Evolutionary conservation across 1,140 invertebrate species (phyloP).

Genomic region (Colletes latitarsis): DNA sequence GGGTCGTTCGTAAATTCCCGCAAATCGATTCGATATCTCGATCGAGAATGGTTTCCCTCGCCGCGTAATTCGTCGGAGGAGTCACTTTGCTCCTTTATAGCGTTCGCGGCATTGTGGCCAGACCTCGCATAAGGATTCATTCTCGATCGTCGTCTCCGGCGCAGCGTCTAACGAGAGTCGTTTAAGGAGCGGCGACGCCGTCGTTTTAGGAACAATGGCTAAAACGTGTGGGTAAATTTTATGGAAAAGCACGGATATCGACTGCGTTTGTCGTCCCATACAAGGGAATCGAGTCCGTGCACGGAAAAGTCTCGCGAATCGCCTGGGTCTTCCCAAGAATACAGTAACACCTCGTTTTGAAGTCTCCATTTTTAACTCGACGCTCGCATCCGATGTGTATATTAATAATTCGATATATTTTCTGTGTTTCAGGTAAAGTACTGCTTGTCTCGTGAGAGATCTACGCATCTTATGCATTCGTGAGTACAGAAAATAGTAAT

Average conservation of each 20-base stretch:
- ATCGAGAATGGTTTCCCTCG: conserved; percentile 20
- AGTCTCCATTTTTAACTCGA: too few species aligned
- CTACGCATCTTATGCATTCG: too few species aligned
- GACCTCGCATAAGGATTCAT: conserved; percentile 26
- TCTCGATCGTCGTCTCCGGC: conserved; percentile 18
- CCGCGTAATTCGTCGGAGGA: conserved; percentile 3
- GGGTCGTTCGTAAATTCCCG: conserved; percentile 43
- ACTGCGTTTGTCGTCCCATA: conserved; percentile 17
- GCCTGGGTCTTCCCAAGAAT: not conserved
- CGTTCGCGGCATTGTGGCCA: conserved; percentile 5
- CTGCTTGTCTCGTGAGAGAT: too few species aligned
- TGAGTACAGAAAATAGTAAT: too few species aligned
- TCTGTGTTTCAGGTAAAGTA: too few species aligned
- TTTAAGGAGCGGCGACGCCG: conserved; percentile 33
- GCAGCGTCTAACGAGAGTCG: conserved; percentile 35
- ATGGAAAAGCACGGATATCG: conserved; percentile 39
- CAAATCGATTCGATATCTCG: conserved; percentile 45
- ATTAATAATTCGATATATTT: too few species aligned
- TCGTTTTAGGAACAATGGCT: conserved; percentile 44
- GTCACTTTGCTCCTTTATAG: conserved; percentile 40
- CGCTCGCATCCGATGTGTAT: too few species aligned
- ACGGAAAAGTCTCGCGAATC: conserved; percentile 1
- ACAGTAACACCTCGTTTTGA: too few species aligned
- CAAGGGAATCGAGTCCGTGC: conserved; percentile 18
- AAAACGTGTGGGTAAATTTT: conserved; percentile 40